A percentile compares a stretch with the other conserved stretches of the same genome.
Evolutionary conservation across 2,113 vertebrate genomes (phyloP).

Genomic region (Archilochus colubris): DNA sequence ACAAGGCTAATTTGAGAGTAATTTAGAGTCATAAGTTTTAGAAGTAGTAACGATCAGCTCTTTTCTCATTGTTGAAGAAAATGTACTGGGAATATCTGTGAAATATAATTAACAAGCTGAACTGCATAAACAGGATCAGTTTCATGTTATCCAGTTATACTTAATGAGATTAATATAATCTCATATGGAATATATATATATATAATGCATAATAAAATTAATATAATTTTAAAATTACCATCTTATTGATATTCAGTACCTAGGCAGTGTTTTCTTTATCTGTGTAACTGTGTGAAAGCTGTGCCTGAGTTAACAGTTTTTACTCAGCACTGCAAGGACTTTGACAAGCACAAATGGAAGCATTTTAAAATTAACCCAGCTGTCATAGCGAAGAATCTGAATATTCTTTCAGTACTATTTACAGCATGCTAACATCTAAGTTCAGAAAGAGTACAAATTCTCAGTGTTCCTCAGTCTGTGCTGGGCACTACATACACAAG

Average conservation of each 20-base stretch:
- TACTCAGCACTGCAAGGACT: neutral
- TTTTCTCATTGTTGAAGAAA: neutral
- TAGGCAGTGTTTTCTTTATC: neutral
- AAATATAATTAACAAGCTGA: neutral
- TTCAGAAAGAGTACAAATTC: neutral
- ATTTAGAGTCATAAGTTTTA: neutral
- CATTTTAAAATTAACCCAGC: neutral
- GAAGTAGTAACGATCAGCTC: neutral
- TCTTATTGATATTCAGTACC: accelerated
- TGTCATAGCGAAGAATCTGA: neutral
- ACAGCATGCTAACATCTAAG: neutral
- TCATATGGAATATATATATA: too few species aligned
- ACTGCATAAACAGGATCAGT: neutral
- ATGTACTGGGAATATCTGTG: too few species aligned
- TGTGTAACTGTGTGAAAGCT: neutral
- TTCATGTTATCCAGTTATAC: neutral
- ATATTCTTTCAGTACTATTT: neutral
- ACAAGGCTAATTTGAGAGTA: neutral
- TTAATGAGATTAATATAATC: neutral
- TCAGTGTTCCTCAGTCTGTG: neutral
- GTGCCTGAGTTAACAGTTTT: neutral
- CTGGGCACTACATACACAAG: accelerated
- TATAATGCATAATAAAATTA: too few species aligned
- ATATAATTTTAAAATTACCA: neutral
- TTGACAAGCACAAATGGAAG: neutral